Evolutionary conservation across 2,888 invertebrate genomes (phyloP).

Genomic region (Xestia ashworthii): DNA sequence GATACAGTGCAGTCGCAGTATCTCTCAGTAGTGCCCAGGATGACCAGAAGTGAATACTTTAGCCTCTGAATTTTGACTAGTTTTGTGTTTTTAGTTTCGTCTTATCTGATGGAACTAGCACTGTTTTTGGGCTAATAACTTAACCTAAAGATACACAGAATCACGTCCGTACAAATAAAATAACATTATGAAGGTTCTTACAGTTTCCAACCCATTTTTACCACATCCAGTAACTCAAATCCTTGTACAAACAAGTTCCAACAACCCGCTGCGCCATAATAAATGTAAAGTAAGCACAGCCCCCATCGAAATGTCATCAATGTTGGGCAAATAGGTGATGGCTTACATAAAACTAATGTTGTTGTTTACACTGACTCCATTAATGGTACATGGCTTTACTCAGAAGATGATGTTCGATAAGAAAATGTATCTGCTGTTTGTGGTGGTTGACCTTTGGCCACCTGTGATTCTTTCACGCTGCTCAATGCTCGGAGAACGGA

Average conservation of each 20-base stretch:
- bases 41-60: neutral
- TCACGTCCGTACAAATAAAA: neutral
- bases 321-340: slow-evolving; percentile 83
- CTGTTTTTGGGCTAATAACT: neutral
- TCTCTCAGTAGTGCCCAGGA: neutral
- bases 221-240: slow-evolving; percentile 51
- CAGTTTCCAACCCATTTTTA: neutral
- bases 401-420: slow-evolving; percentile 60
- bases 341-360: slow-evolving; percentile 66
- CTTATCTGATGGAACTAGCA: no score
- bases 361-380: slow-evolving; percentile 48
- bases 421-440: slow-evolving; percentile 1
- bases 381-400: slow-evolving; percentile 47
- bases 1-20: neutral
- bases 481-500: no score
- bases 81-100: neutral
- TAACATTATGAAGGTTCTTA: neutral
- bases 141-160: neutral
- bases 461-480: slow-evolving; percentile 4
- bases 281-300: slow-evolving; percentile 83
- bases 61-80: neutral
- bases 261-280: slow-evolving; percentile 87
- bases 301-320: slow-evolving; percentile 89
- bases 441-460: slow-evolving; percentile 36
- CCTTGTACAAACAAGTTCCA: slow-evolving; percentile 75